Evolutionary conservation across 2,888 invertebrate species (phyloP).

Genomic region (Papilio protenor): DNA sequence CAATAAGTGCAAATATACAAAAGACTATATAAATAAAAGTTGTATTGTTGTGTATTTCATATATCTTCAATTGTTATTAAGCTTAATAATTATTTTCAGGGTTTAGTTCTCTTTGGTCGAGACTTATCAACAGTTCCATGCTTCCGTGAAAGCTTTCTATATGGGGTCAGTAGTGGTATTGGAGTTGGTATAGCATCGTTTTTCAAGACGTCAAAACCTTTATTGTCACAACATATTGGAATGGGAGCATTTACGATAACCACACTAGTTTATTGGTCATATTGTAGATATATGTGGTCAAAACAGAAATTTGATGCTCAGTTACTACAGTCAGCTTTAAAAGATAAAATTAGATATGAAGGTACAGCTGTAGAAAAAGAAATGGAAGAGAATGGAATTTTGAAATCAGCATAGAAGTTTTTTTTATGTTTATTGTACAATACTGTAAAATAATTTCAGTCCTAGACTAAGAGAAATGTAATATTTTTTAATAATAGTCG

Average conservation of each 20-base stretch:
- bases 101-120: conserved; percentile 87
- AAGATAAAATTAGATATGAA: conserved; percentile 85
- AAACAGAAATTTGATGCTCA: conserved; percentile 86
- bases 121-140: conserved; percentile 91
- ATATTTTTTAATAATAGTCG: neutral
- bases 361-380: conserved; percentile 84
- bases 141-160: conserved; percentile 90
- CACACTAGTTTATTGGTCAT: conserved; percentile 88
- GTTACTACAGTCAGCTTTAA: conserved; percentile 85
- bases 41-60: neutral
- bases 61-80: neutral
- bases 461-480: conserved; percentile 13
- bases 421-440: neutral
- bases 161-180: conserved; percentile 89
- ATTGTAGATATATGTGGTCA: conserved; percentile 89
- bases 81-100: conserved; percentile 66
- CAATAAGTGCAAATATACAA: neutral
- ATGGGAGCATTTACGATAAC: conserved; percentile 87
- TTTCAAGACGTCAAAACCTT: conserved; percentile 88
- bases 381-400: conserved; percentile 71
- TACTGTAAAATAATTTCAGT: conserved; percentile 9
- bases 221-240: conserved; percentile 86
- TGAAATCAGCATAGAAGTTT: conserved; percentile 62
- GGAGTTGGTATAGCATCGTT: conserved; percentile 88
- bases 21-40: neutral